A percentile compares a stretch with the other conserved stretches of the same genome.
Evolutionary conservation across 2,113 vertebrate species (phyloP).

Genomic region (Nycticebus coucang): DNA sequence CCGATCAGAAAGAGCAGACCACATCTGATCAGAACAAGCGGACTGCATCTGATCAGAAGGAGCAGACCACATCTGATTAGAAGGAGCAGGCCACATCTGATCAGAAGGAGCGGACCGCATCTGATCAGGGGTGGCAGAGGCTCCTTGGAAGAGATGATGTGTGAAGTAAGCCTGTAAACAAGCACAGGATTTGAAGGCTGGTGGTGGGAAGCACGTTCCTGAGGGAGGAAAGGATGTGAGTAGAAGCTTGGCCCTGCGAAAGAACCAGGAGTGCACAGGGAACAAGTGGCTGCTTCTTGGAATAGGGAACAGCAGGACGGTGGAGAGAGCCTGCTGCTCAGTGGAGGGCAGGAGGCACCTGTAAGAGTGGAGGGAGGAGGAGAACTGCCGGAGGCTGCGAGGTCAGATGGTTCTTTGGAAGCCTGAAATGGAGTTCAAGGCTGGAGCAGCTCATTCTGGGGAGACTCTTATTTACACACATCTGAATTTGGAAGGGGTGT

Average conservation of each 20-base stretch:
- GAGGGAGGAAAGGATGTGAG: background rate
- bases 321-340: background rate
- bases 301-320: background rate
- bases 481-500: background rate
- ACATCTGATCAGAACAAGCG: too few species aligned
- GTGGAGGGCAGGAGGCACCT: background rate
- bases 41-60: too few species aligned
- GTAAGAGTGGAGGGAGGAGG: background rate
- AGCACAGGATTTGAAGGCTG: background rate
- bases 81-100: too few species aligned
- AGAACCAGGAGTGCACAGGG: background rate
- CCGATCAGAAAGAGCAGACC: too few species aligned
- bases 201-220: fast-evolving
- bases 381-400: background rate
- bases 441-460: background rate
- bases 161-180: background rate
- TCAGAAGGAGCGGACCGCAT: background rate
- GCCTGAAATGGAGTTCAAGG: background rate
- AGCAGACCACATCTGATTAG: too few species aligned
- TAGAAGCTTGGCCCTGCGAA: constrained; percentile 31
- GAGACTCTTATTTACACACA: fast-evolving
- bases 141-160: background rate
- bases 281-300: constrained; percentile 32
- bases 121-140: background rate
- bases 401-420: background rate